These are phyloP conservation scores for Ladona fulva DNA, from an alignment of 1,140 invertebrate genomes.

Conservation along the genomic window DNA sequence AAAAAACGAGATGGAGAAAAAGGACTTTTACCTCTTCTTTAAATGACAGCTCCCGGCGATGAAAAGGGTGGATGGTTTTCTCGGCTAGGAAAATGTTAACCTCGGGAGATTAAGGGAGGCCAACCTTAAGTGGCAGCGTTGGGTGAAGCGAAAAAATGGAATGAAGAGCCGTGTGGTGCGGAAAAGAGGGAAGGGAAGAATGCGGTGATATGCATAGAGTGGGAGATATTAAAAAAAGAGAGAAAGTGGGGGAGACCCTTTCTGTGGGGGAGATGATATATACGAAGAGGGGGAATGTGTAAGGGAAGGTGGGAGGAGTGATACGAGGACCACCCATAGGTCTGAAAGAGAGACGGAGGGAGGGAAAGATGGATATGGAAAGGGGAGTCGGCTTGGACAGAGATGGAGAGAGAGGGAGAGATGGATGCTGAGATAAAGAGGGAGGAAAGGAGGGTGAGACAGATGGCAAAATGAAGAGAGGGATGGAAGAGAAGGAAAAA, in stretches of 20 bases:
- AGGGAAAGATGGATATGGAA: not conserved
- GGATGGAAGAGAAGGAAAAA: too few species aligned
- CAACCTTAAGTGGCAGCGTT: not conserved
- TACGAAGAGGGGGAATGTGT: not conserved
- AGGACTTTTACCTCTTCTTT: too few species aligned
- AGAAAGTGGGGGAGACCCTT: not conserved
- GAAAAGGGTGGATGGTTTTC: not conserved
- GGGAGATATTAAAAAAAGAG: not conserved
- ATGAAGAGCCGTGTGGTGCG: not conserved
- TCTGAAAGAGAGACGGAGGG: not conserved
- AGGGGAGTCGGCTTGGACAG: not conserved
- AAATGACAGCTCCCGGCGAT: not conserved
- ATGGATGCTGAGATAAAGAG: not conserved
- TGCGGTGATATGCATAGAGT: not conserved
- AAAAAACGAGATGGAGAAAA: too few species aligned
- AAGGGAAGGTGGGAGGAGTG: not conserved
- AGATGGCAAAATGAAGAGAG: not conserved
- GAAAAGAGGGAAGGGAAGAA: not conserved
- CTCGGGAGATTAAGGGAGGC: not conserved
- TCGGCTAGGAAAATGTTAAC: not conserved
- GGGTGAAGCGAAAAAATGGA: constrained; percentile 10
- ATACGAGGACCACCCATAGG: not conserved
- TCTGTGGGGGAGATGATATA: not conserved
- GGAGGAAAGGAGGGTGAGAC: not conserved
- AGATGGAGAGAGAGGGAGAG: not conserved